These are phyloP conservation scores for Picathartes gymnocephalus DNA, from an alignment of 2,113 vertebrate genomes.

Conservation along the genomic window DNA sequence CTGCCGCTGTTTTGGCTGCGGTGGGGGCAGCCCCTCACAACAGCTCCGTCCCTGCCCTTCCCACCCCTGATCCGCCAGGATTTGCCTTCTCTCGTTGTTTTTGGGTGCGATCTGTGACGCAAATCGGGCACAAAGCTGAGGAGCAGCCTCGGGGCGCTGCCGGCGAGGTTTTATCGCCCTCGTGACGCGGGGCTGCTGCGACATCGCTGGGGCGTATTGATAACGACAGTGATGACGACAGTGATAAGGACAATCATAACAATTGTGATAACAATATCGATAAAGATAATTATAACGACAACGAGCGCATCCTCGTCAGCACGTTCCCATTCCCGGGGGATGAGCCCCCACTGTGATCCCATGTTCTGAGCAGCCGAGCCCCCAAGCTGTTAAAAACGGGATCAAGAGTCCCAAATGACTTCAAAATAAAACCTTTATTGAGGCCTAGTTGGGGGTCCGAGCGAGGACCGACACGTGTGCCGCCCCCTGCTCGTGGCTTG, in stretches of 20 bases:
- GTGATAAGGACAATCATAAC: background rate
- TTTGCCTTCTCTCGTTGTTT: background rate
- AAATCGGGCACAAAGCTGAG: background rate
- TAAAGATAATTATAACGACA: no score
- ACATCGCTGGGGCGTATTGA: background rate
- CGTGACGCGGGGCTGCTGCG: background rate
- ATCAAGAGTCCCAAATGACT: no score
- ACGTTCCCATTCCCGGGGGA: no score
- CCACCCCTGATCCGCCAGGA: background rate
- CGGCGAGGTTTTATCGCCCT: background rate
- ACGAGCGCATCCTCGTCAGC: no score
- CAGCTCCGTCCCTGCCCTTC: background rate
- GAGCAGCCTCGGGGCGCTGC: background rate
- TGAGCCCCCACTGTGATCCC: no score
- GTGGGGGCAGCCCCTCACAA: background rate
- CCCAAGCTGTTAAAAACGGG: no score
- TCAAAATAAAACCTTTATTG: no score
- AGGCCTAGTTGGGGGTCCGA: no score
- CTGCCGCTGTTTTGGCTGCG: background rate
- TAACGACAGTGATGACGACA: background rate
- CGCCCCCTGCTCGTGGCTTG: no score
- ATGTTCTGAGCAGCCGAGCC: no score
- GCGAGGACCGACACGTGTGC: no score
- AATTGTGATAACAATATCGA: no score
- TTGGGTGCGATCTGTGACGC: background rate